Evolutionary conservation across 2,888 invertebrate species (phyloP).

Genomic region (Agriotes lineatus): DNA sequence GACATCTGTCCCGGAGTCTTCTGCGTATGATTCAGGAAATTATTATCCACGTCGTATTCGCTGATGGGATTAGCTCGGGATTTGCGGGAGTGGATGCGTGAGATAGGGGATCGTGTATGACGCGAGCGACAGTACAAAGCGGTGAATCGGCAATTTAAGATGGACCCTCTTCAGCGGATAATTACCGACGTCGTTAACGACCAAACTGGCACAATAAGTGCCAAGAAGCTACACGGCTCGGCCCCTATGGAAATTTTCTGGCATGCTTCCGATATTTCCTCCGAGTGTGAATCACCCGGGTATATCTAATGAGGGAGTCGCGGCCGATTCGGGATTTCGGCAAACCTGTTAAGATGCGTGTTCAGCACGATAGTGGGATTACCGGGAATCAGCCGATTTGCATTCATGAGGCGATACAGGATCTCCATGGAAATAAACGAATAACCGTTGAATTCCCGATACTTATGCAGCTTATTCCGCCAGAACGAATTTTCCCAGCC

Average conservation of each 20-base stretch:
- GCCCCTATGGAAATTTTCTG: slow-evolving; percentile 45
- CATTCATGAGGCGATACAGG: slow-evolving; percentile 65
- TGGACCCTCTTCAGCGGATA: slow-evolving; percentile 42
- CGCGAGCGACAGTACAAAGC: slow-evolving; percentile 37
- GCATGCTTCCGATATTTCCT: slow-evolving; percentile 42
- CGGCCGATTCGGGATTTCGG: slow-evolving; percentile 37
- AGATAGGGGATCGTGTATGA: slow-evolving; percentile 43
- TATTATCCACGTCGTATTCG: slow-evolving; percentile 46
- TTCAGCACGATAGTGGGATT: slow-evolving; percentile 60
- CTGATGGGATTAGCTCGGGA: slow-evolving; percentile 42
- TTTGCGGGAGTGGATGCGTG: slow-evolving; percentile 44
- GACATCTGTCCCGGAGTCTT: slow-evolving; percentile 48
- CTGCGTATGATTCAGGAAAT: slow-evolving; percentile 44
- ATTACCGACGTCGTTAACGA: slow-evolving; percentile 42
- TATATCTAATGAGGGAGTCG: slow-evolving; percentile 44
- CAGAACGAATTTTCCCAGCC: neutral
- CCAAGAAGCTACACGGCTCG: slow-evolving; percentile 35
- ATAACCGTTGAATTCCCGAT: slow-evolving; percentile 27
- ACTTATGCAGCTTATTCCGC: slow-evolving; percentile 24
- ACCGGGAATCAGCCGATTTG: slow-evolving; percentile 61
- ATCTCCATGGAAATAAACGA: slow-evolving; percentile 56
- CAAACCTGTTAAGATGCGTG: slow-evolving; percentile 52
- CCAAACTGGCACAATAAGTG: slow-evolving; percentile 39
- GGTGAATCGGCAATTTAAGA: slow-evolving; percentile 41
- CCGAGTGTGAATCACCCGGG: slow-evolving; percentile 30